phyloP scores from a whole-genome alignment of 2,888 invertebrate species.

The Synanthedon formicaeformis region DNA sequence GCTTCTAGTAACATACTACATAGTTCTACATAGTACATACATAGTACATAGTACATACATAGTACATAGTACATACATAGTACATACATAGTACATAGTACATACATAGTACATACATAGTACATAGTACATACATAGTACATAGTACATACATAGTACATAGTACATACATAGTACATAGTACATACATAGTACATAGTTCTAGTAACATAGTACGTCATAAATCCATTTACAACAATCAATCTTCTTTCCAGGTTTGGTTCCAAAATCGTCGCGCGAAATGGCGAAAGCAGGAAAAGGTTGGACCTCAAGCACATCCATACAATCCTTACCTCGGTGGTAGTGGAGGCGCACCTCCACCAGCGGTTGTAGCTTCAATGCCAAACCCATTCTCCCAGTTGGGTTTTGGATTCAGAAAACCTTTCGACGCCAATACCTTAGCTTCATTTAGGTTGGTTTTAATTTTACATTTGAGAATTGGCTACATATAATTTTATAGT shows the following conservation, averaged over 20 bases:
- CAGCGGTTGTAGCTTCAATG: conserved; percentile 80
- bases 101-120: too few relatives aligned
- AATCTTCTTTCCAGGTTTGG: conserved; percentile 80
- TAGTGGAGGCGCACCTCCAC: conserved; percentile 72
- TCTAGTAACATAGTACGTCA: not conserved
- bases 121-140: too few relatives aligned
- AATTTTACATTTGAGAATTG: not conserved
- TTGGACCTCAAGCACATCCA: conserved; percentile 90
- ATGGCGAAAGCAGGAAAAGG: conserved; percentile 94
- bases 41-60: too few relatives aligned
- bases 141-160: too few relatives aligned
- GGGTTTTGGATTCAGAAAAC: conserved; percentile 80
- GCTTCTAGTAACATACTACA: not conserved
- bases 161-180: too few relatives aligned
- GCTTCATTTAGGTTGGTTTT: conserved; percentile 76
- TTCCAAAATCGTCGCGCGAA: conserved; percentile 93
- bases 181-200: too few relatives aligned
- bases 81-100: too few relatives aligned
- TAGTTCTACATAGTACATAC: too few relatives aligned
- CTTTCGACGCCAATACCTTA: conserved; percentile 76
- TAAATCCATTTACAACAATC: not conserved
- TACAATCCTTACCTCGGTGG: conserved; percentile 86
- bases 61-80: too few relatives aligned
- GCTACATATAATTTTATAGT: too few relatives aligned
- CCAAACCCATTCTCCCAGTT: conserved; percentile 86